A percentile compares a stretch with the other conserved stretches of the same genome.
These are phyloP conservation scores for Percopsis transmontana DNA, from an alignment of 2,113 vertebrate genomes.

Conservation along the genomic window DNA sequence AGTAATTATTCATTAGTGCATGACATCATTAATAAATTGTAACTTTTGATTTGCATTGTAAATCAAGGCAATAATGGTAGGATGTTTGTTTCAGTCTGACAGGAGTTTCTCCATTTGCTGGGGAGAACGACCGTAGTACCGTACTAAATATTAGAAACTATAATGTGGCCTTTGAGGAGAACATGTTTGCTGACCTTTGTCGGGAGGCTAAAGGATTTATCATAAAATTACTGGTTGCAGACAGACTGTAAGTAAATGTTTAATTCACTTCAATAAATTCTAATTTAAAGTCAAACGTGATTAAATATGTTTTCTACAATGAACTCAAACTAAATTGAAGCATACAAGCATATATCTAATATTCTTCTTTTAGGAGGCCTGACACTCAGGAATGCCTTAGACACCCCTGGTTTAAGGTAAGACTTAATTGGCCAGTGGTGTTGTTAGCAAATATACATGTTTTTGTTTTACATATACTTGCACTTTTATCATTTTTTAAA, in stretches of 20 bases:
- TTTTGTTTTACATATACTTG: neutral
- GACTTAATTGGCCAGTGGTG: neutral
- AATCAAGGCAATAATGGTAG: neutral
- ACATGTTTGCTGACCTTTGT: slow-evolving; percentile 89
- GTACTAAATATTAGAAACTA: slow-evolving; percentile 95
- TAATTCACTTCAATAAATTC: neutral
- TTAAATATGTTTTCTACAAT: slow-evolving; percentile 4
- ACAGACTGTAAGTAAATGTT: slow-evolving; percentile 87
- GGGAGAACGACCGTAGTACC: slow-evolving; percentile 91
- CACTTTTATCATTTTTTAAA: neutral
- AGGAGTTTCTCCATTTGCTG: slow-evolving; percentile 93
- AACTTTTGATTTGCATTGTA: neutral
- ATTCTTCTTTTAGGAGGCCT: slow-evolving; percentile 83
- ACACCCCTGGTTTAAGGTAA: slow-evolving; percentile 97
- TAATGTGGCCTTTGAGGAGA: slow-evolving; percentile 94
- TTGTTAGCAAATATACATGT: neutral
- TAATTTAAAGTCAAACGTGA: neutral
- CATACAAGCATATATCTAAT: neutral
- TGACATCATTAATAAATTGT: neutral
- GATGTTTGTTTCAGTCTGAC: slow-evolving; percentile 80
- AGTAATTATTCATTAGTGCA: neutral
- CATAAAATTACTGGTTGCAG: slow-evolving; percentile 92
- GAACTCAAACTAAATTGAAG: neutral
- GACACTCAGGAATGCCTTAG: slow-evolving; percentile 89
- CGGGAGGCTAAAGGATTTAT: slow-evolving; percentile 95